Evolutionary conservation across 2,113 vertebrate genomes (phyloP).

Genomic region (Oostethus manadensis): DNA sequence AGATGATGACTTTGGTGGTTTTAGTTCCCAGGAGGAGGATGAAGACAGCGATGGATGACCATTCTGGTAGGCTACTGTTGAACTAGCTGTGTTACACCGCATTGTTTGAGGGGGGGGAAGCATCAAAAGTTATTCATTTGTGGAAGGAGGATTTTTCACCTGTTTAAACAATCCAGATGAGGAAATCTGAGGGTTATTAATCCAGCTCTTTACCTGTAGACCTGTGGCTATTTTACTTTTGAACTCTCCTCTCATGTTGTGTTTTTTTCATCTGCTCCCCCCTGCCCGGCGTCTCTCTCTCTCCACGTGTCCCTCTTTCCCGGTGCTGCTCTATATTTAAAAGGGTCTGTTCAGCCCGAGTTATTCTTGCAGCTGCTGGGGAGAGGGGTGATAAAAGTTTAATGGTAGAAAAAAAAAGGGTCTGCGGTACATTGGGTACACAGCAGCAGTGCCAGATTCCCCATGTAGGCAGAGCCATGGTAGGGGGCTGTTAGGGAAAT

Average conservation of each 20-base stretch:
- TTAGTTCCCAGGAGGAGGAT: too few species aligned
- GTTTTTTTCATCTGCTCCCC: slow-evolving; percentile 11
- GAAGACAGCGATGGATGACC: too few species aligned
- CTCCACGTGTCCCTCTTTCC: slow-evolving; percentile 41
- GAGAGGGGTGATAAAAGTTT: slow-evolving; percentile 72
- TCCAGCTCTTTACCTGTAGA: too few species aligned
- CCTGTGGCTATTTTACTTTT: neutral
- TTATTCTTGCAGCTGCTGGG: slow-evolving; percentile 72
- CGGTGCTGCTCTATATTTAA: slow-evolving; percentile 73
- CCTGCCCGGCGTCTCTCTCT: slow-evolving; percentile 21
- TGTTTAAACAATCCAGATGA: slow-evolving; percentile 17
- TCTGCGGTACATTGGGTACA: slow-evolving; percentile 65
- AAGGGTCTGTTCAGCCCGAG: slow-evolving; percentile 66
- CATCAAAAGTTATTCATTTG: too few species aligned
- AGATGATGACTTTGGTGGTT: too few species aligned
- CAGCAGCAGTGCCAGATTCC: slow-evolving; percentile 38
- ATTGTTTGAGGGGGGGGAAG: too few species aligned
- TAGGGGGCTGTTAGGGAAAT: slow-evolving; percentile 10
- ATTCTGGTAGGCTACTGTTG: too few species aligned
- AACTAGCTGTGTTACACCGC: too few species aligned
- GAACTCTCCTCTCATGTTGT: neutral
- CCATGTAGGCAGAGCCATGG: slow-evolving; percentile 22
- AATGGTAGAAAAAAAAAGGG: slow-evolving; percentile 62
- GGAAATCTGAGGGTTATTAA: slow-evolving; percentile 38
- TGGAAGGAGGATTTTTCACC: too few species aligned